A percentile compares a stretch with the other conserved stretches of the same genome.
Conservation (phyloP, 2,797 vertebrate species). For the Falco peregrinus region DNA sequence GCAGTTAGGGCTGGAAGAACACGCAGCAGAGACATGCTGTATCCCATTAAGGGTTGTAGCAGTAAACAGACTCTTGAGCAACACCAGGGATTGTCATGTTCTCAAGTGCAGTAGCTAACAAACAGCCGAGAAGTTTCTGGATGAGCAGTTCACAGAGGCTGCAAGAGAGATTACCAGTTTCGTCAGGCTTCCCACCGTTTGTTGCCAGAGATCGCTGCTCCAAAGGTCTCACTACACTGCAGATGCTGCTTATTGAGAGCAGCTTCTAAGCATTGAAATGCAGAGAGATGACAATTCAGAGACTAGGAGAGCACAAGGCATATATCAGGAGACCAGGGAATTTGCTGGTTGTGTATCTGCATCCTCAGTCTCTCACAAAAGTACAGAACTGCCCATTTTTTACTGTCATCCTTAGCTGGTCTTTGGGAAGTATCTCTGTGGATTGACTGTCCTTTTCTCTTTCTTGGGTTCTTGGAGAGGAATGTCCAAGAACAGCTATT, state of each 20-base stretch:
- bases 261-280: neutral
- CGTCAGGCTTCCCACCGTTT: neutral
- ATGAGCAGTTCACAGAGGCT: slow-evolving; percentile 23
- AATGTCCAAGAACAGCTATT: neutral
- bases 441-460: neutral
- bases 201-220: neutral
- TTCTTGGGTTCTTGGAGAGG: neutral
- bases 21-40: slow-evolving; percentile 11
- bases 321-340: neutral
- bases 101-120: slow-evolving; percentile 7
- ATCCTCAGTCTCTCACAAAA: neutral
- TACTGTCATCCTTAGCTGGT: neutral
- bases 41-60: slow-evolving; percentile 6
- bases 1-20: neutral
- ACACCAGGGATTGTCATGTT: slow-evolving; percentile 38
- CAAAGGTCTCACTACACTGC: neutral
- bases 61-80: slow-evolving; percentile 44
- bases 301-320: neutral
- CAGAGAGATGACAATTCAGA: neutral
- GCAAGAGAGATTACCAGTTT: neutral
- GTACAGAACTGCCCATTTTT: neutral
- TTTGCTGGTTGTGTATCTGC: neutral
- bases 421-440: neutral
- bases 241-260: neutral
- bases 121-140: slow-evolving; percentile 44